A percentile compares a stretch with the other conserved stretches of the same genome.
Evolutionary conservation across 2,113 vertebrate genomes (phyloP).

Genomic region (Rhombomys opimus): DNA sequence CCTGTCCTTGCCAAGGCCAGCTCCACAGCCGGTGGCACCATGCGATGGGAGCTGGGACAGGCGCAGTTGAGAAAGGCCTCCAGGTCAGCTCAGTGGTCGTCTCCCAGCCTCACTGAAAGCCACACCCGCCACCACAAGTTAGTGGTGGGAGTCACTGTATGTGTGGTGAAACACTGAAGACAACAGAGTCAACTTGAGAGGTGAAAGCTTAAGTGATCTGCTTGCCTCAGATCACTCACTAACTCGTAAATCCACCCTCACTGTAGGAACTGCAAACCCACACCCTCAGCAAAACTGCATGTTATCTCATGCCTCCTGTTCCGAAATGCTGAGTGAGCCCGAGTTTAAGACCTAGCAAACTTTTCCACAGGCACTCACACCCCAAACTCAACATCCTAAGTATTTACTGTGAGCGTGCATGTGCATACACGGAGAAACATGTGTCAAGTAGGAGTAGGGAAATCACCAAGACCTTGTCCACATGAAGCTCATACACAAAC

Average conservation of each 20-base stretch:
- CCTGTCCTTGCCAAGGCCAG: neutral
- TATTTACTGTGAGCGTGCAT: neutral
- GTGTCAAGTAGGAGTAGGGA: neutral
- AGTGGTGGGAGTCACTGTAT: neutral
- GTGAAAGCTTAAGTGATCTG: conserved; percentile 3
- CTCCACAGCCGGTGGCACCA: fast-evolving
- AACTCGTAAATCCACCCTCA: conserved; percentile 27
- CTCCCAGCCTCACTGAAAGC: neutral
- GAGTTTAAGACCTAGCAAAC: neutral
- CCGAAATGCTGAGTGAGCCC: neutral
- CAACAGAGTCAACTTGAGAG: neutral
- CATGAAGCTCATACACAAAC: neutral
- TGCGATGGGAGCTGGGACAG: fast-evolving
- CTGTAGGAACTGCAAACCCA: neutral
- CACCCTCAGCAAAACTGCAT: conserved; percentile 35
- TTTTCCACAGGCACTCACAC: neutral
- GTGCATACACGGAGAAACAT: fast-evolving
- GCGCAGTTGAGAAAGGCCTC: neutral
- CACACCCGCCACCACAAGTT: neutral
- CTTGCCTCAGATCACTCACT: neutral
- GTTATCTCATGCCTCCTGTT: neutral
- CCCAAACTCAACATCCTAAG: neutral
- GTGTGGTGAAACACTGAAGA: neutral
- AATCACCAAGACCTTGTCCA: neutral
- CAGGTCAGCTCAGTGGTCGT: neutral